Base-by-base conservation (phyloP, 2,888 invertebrate species). In the Lithophane ornitopus region DNA sequence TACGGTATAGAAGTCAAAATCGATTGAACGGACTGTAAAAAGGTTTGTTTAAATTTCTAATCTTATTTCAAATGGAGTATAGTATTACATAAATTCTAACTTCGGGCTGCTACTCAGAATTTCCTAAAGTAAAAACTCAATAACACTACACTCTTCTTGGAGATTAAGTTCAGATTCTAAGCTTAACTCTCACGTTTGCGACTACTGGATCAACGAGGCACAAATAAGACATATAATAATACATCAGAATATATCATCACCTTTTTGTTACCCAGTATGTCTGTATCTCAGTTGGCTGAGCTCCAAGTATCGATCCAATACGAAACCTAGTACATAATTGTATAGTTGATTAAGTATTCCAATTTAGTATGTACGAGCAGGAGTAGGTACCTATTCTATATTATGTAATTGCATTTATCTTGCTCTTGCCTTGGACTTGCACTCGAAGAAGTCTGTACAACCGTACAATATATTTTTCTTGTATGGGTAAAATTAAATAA, bases 321-420 rank as follows among this genome's bases (percentile, higher is more conserved):
- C 46, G 12, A 70, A 71, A 26, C 44, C 44, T 79, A 70, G 52
- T 54, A 34, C 34, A 34, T 1, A 54, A 46, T 70, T 39, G 22
- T 52, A 44, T 44, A 44, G 26, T 76, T 61, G 44, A 76, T 70
- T 44, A 54, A 14, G 59, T 54, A 79, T 70, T 70, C 19, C 39
- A 70, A 79, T 76, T 34, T 71, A 70, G 54, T 46, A 52, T 46
- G 4, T 44, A 66, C 19, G 3, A 26, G 19, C 22, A 16, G n/a
- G 0, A 19, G 22, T 52, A 58, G 19, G 44, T 12, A 19, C 12
- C 16, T 70, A 12, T 68, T 16, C 9, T 49, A 12, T 52, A 26
- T 59, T 34, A 44, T 6, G 28, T 34, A 26, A 46, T 16, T 46
- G 12, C 3, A 6, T 14, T 34, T 34, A 34, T 34, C 4, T 34